A percentile compares a stretch with the other conserved stretches of the same genome.
phyloP scores from a whole-genome alignment of 2,888 invertebrate species.

The Sarcophaga rosellei region DNA sequence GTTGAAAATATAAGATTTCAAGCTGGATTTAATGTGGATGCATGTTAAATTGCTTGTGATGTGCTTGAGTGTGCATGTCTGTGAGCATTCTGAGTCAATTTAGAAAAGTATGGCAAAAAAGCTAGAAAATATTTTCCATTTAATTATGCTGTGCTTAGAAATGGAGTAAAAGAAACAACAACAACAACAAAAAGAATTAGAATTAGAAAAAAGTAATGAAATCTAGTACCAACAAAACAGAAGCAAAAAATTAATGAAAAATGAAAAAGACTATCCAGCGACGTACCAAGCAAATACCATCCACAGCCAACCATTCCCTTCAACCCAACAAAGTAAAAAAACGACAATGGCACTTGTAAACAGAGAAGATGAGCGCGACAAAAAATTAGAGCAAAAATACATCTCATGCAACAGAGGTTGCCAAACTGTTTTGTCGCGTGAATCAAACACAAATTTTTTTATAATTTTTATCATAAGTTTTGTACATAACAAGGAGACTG shows the following conservation, averaged over 20 bases:
- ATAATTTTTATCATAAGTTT: too few species aligned
- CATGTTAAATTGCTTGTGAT: too few species aligned
- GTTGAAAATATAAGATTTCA: conserved; percentile 39
- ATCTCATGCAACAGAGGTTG: not conserved
- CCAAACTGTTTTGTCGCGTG: not conserved
- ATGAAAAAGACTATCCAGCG: not conserved
- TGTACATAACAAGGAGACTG: too few species aligned
- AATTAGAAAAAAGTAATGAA: conserved; percentile 33
- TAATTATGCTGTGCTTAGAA: conserved; percentile 45
- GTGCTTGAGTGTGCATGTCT: not conserved
- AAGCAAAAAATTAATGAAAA: not conserved
- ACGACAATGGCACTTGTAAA: conserved; percentile 28
- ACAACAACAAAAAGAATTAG: conserved; percentile 1
- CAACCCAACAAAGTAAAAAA: not conserved
- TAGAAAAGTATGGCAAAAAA: conserved; percentile 19
- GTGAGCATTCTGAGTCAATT: not conserved
- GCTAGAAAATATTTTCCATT: conserved; percentile 55
- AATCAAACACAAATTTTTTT: not conserved
- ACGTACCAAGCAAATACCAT: not conserved
- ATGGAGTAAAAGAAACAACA: not conserved
- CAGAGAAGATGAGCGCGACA: not conserved
- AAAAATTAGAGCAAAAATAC: not conserved
- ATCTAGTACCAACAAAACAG: conserved; percentile 26
- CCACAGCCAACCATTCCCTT: not conserved
- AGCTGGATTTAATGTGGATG: conserved; percentile 41